Conservation (phyloP, 2,797 vertebrate species). For the Sciurus vulgaris region DNA sequence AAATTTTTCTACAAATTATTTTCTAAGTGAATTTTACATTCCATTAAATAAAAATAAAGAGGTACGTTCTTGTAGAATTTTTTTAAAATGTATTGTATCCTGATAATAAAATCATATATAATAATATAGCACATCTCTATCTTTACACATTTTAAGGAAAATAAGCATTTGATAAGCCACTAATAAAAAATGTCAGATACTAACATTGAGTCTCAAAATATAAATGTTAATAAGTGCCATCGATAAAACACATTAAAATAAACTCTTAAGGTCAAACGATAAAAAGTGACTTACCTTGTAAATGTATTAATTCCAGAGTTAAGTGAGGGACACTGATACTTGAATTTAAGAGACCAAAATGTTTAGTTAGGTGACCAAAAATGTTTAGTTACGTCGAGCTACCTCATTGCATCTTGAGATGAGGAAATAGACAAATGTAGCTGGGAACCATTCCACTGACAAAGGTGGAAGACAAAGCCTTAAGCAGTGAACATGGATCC, state of each 20-base stretch:
- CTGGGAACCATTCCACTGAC: background rate
- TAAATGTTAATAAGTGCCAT: background rate
- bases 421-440: background rate
- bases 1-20: constrained; percentile 8
- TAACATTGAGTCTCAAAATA: background rate
- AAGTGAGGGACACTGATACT: background rate
- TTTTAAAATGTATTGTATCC: background rate
- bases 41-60: background rate
- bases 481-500: rapidly evolving
- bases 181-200: background rate
- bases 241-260: constrained; percentile 16
- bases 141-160: constrained; percentile 39
- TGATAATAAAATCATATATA: constrained; percentile 22
- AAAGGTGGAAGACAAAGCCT: background rate
- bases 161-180: constrained; percentile 1
- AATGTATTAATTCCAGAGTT: constrained; percentile 39
- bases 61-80: background rate
- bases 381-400: background rate
- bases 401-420: background rate
- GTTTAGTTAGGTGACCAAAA: background rate
- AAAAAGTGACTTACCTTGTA: background rate
- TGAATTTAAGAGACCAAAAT: background rate
- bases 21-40: constrained; percentile 9
- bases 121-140: background rate
- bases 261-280: background rate